Conservation (phyloP, 92 coral and sea anemone species). For the Meandrina meandrites region DNA sequence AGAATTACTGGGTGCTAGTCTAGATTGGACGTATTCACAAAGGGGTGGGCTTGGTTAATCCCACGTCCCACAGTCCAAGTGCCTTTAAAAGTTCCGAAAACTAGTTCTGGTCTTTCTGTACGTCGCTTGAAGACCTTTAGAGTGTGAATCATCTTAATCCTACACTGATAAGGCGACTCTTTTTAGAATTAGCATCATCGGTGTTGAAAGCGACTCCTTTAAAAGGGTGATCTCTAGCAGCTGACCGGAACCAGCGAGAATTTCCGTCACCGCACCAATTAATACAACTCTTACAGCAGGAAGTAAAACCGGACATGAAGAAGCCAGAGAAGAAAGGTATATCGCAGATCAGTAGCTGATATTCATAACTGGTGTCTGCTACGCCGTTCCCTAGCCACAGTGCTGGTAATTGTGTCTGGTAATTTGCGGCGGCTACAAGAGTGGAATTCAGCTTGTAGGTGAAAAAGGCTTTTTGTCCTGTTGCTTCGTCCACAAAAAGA, state of each 20-base stretch:
- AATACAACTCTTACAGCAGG: background rate
- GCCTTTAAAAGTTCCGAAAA: too few relatives aligned
- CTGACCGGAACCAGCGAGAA: background rate
- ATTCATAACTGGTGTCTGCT: background rate
- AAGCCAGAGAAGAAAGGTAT: background rate
- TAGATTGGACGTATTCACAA: background rate
- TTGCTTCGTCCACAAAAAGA: background rate
- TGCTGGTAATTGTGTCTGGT: background rate
- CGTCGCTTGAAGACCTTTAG: background rate
- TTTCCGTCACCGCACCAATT: background rate
- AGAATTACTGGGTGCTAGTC: background rate
- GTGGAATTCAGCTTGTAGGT: background rate
- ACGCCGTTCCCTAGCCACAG: background rate
- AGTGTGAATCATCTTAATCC: background rate
- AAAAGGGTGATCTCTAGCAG: background rate
- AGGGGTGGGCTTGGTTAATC: too few relatives aligned
- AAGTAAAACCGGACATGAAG: background rate
- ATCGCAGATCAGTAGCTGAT: background rate
- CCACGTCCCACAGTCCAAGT: too few relatives aligned
- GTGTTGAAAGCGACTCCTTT: background rate
- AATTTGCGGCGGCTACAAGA: background rate
- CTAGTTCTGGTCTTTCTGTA: background rate
- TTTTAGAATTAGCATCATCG: background rate
- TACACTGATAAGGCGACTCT: background rate
- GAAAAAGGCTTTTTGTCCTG: slow-evolving; percentile 1